phyloP scores from a whole-genome alignment of 1,140 invertebrate species.

The Plectrocnemia conspersa region DNA sequence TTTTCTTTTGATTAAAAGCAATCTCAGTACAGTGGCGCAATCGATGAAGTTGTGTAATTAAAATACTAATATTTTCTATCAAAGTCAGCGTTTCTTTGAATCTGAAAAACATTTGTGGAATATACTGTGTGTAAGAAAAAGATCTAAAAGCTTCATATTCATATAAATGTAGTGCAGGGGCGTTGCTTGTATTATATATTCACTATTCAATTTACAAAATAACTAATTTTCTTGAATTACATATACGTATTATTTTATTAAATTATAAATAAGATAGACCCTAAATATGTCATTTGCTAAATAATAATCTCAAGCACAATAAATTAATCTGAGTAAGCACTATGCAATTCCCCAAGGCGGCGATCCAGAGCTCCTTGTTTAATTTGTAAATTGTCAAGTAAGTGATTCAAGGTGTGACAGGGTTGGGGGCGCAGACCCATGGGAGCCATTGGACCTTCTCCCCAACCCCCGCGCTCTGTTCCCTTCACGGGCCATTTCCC shows the following conservation, averaged over 20 bases:
- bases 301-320: no score
- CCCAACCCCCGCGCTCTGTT: constrained; percentile 6
- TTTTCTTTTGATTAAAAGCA: no score
- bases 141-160: no score
- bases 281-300: no score
- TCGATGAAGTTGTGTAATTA: no score
- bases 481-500: constrained; percentile 25
- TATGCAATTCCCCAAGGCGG: not conserved
- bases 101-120: not conserved
- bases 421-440: constrained; percentile 4
- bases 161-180: no score
- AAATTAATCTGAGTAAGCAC: no score
- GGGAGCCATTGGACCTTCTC: constrained; percentile 13
- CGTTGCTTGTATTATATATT: not conserved
- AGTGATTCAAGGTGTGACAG: constrained; percentile 35
- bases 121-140: no score
- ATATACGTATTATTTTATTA: no score
- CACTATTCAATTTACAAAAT: not conserved
- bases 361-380: constrained; percentile 22
- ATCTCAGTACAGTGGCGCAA: no score
- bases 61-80: not conserved
- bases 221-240: not conserved
- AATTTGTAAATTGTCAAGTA: constrained; percentile 36
- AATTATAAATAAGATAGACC: no score
- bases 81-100: not conserved